Conservation (phyloP, 2,797 vertebrate genomes). For the Acanthurus leucopareius region DNA sequence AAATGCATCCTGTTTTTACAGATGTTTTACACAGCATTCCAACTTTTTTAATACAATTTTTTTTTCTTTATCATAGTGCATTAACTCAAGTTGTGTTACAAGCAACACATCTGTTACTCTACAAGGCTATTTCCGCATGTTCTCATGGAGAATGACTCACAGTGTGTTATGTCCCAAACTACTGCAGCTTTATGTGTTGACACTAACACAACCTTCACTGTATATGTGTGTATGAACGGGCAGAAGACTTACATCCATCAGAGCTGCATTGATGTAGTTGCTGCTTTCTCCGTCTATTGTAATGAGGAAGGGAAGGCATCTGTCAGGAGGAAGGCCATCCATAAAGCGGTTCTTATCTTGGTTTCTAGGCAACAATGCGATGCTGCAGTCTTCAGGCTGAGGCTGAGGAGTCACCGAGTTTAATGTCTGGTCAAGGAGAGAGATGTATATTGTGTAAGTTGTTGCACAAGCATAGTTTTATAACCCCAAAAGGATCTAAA, state of each 20-base stretch:
- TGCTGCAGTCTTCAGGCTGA: conserved; percentile 99
- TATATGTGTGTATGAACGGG: neutral
- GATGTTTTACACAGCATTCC: no score
- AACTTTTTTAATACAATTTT: neutral
- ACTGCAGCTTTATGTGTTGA: conserved; percentile 60
- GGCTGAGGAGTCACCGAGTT: conserved; percentile 99
- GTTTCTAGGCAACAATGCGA: conserved; percentile 98
- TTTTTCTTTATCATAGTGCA: neutral
- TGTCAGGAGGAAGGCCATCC: conserved; percentile 98
- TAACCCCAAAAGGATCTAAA: neutral
- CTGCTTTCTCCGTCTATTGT: conserved; percentile 99
- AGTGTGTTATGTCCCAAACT: conserved; percentile 66
- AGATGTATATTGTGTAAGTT: neutral
- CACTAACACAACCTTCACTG: conserved; percentile 54
- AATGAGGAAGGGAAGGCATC: conserved; percentile 99
- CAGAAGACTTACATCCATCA: conserved; percentile 82
- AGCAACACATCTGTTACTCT: conserved; percentile 29
- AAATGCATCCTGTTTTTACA: no score
- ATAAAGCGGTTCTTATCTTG: conserved; percentile 99
- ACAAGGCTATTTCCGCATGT: neutral
- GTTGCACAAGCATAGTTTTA: no score
- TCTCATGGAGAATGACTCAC: neutral
- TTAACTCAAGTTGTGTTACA: conserved; percentile 17
- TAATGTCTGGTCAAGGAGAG: conserved; percentile 88
- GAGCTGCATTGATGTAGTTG: conserved; percentile 93